Evolutionary conservation across 64 coral and sea anemone genomes (phyloP).

Genomic region (Pocillopora verrucosa): DNA sequence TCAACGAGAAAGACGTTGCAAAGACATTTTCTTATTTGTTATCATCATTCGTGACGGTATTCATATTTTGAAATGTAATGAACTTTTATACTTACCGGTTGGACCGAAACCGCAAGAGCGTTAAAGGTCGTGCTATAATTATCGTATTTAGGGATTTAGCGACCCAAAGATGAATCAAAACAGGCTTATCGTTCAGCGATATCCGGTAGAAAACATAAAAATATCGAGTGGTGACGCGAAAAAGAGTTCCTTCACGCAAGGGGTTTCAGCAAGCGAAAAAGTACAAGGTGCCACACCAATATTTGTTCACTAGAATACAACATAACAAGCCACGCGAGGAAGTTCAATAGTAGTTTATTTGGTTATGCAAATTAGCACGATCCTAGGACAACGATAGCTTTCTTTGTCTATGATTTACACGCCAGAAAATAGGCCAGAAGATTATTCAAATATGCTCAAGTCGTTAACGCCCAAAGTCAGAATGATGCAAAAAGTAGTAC

Average conservation of each 20-base stretch:
- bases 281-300: constrained; percentile 32
- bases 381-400: neutral
- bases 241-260: neutral
- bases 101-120: neutral
- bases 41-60: neutral
- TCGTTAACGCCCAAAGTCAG: neutral
- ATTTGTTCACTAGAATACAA: constrained; percentile 14
- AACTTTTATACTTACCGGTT: constrained; percentile 13
- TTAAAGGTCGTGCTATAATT: neutral
- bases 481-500: neutral
- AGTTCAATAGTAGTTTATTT: neutral
- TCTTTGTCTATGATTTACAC: neutral
- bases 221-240: neutral
- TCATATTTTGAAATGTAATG: neutral
- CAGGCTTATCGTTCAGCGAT: neutral
- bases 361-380: neutral
- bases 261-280: neutral
- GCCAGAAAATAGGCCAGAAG: neutral
- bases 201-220: neutral
- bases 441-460: neutral
- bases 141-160: neutral
- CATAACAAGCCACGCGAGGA: neutral
- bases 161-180: neutral
- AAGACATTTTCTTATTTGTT: neutral
- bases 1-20: neutral